phyloP scores from a whole-genome alignment of 2,113 vertebrate genomes.

The Sylvietta virens region DNA sequence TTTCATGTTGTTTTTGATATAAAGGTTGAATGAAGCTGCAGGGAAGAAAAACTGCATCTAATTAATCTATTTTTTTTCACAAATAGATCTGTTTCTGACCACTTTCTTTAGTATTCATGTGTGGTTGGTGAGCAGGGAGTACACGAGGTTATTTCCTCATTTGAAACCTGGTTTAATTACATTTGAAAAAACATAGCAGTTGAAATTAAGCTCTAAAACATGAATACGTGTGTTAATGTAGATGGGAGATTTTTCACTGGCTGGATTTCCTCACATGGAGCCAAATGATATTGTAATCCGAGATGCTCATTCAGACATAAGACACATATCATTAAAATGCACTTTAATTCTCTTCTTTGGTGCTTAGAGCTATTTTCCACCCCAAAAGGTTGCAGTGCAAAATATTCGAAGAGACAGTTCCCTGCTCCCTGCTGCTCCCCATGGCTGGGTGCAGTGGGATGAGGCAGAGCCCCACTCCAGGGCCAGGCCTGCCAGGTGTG shows the following conservation, averaged over 20 bases:
- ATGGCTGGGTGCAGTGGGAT: accelerated
- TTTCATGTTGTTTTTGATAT: background rate
- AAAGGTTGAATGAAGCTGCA: constrained; percentile 61
- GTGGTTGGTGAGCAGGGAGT: background rate
- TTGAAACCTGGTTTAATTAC: background rate
- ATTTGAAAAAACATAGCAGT: background rate
- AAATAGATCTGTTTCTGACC: constrained; percentile 11
- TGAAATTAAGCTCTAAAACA: background rate
- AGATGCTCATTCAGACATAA: constrained; percentile 29
- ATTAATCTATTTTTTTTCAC: constrained; percentile 17
- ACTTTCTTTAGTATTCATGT: background rate
- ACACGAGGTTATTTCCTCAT: background rate
- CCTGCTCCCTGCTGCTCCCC: background rate
- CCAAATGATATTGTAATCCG: background rate
- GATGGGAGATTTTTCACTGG: background rate
- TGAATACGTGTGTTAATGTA: background rate
- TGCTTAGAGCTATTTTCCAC: constrained; percentile 47
- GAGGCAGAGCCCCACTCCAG: background rate
- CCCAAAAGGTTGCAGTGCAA: constrained; percentile 11
- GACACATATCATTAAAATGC: constrained; percentile 39
- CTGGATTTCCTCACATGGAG: background rate
- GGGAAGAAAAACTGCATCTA: constrained; percentile 48
- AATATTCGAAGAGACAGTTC: constrained; percentile 15
- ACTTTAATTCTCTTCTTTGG: background rate
- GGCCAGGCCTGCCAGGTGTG: background rate